A percentile compares a stretch with the other conserved stretches of the same genome.
phyloP scores from a whole-genome alignment of 2,797 vertebrate species.

The Sardinella longiceps region DNA sequence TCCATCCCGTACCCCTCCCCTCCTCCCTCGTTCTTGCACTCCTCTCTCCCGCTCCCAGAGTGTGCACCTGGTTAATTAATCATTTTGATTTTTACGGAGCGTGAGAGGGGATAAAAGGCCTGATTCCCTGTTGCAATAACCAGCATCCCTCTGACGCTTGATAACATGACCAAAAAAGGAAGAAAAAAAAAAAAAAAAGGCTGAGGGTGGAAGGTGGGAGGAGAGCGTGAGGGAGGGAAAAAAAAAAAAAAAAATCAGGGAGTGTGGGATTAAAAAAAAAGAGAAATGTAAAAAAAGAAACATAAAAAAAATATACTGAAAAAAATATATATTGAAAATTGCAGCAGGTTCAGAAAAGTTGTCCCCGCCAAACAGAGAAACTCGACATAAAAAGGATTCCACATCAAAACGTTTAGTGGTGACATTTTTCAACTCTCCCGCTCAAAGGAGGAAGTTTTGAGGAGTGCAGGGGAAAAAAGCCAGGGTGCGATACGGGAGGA shows the following conservation, averaged over 20 bases:
- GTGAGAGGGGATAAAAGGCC: slow-evolving; percentile 54
- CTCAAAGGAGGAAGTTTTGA: slow-evolving; percentile 69
- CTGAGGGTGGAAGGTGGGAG: neutral
- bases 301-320: slow-evolving; percentile 32
- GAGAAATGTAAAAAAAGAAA: slow-evolving; percentile 24
- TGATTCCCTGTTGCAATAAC: slow-evolving; percentile 58
- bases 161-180: slow-evolving; percentile 63
- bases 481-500: slow-evolving; percentile 71
- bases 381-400: slow-evolving; percentile 78
- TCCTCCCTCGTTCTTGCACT: slow-evolving; percentile 46
- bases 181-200: neutral
- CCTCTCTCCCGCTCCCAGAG: slow-evolving; percentile 59
- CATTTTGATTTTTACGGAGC: slow-evolving; percentile 70
- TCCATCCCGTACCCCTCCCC: neutral
- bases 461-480: slow-evolving; percentile 70
- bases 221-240: neutral
- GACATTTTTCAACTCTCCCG: slow-evolving; percentile 73
- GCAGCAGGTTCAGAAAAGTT: slow-evolving; percentile 79
- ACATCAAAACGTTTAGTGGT: slow-evolving; percentile 79
- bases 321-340: slow-evolving; percentile 76
- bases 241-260: slow-evolving; percentile 30
- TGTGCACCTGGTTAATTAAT: slow-evolving; percentile 81
- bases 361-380: slow-evolving; percentile 76
- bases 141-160: slow-evolving; percentile 67
- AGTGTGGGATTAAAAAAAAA: slow-evolving; percentile 52